These are phyloP conservation scores for Rhea americana DNA, from an alignment of 2,113 vertebrate genomes.

Conservation along the genomic window DNA sequence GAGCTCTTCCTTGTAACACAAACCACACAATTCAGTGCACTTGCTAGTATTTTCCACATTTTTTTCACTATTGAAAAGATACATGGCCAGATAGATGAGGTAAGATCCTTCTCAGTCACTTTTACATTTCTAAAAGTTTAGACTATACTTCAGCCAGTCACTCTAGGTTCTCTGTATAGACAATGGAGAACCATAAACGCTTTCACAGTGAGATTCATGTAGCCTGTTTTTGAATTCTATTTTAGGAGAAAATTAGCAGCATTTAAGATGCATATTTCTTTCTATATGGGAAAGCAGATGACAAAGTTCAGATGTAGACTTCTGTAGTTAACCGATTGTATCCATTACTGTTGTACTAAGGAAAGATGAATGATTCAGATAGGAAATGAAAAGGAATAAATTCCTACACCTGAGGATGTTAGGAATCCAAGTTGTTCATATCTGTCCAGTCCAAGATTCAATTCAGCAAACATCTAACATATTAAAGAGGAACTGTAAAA, in stretches of 20 bases:
- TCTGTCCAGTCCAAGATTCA: background rate
- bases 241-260: conserved; percentile 8
- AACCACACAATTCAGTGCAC: background rate
- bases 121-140: background rate
- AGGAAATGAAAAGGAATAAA: background rate
- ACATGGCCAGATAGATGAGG: background rate
- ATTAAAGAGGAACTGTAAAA: background rate
- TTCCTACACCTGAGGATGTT: background rate
- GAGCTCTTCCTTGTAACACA: conserved; percentile 23
- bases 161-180: background rate
- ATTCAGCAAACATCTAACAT: background rate
- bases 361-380: background rate
- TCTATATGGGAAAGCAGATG: background rate
- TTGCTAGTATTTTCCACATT: conserved; percentile 10
- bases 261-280: background rate
- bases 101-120: conserved; percentile 44
- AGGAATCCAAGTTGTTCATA: background rate
- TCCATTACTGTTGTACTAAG: background rate
- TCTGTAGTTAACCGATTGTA: background rate
- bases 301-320: background rate
- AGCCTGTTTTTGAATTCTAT: background rate
- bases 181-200: background rate
- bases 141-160: background rate
- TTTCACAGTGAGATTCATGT: conserved; percentile 29
- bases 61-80: background rate